A percentile compares a stretch with the other conserved stretches of the same genome.
Conservation (phyloP, 2,797 vertebrate species). For the Sphaeramia orbicularis region DNA sequence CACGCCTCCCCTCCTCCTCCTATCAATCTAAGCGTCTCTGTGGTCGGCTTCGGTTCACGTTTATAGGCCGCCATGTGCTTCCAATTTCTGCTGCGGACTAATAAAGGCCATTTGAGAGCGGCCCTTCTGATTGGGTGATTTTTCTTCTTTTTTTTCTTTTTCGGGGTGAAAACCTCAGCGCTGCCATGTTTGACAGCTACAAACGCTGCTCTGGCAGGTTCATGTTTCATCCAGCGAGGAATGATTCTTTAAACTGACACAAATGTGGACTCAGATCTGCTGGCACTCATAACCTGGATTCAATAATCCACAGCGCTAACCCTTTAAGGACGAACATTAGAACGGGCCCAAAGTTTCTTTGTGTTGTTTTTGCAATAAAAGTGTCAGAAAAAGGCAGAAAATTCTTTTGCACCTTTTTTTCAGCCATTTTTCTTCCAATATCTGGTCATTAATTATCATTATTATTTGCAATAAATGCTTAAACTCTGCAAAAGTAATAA, state of each 20-base stretch:
- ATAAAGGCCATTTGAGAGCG: conserved; percentile 77
- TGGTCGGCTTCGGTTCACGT: conserved; percentile 75
- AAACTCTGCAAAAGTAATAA: too few species aligned
- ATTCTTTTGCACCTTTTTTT: too few species aligned
- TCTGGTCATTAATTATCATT: too few species aligned
- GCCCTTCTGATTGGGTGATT: conserved; percentile 69
- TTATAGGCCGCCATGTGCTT: conserved; percentile 80
- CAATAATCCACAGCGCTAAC: conserved; percentile 63
- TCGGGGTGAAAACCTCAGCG: conserved; percentile 66
- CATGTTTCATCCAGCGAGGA: conserved; percentile 66
- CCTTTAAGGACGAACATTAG: too few species aligned
- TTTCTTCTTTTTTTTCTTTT: conserved; percentile 43
- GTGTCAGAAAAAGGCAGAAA: too few species aligned
- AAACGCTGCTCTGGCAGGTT: conserved; percentile 78
- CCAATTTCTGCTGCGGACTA: conserved; percentile 76
- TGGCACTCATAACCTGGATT: conserved; percentile 55
- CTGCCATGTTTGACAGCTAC: conserved; percentile 81
- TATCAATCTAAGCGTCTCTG: conserved; percentile 78
- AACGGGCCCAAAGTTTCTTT: too few species aligned
- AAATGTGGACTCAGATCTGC: conserved; percentile 56
- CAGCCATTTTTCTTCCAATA: too few species aligned
- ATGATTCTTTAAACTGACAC: conserved; percentile 72
- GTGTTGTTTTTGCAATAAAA: too few species aligned
- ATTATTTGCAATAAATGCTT: too few species aligned
- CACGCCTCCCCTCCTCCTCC: conserved; percentile 71